Evolutionary conservation across 2,888 invertebrate genomes (phyloP).

Genomic region (Zygaena filipendulae): DNA sequence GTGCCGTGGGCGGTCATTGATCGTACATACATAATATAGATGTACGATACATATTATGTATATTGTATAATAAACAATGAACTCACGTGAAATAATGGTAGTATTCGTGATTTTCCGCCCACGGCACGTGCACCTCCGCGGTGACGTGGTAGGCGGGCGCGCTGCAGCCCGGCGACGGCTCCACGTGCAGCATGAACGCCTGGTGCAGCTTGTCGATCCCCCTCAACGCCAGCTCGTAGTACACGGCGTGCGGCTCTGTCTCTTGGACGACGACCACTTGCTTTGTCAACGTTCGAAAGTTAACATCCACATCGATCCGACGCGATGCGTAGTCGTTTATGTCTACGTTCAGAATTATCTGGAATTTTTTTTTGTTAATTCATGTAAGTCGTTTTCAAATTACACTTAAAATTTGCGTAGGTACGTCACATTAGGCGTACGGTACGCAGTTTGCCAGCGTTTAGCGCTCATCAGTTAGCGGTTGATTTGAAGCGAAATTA

Average conservation of each 20-base stretch:
- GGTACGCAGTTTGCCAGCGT: too few relatives aligned
- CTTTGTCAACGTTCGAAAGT: slow-evolving; percentile 32
- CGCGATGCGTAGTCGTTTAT: slow-evolving; percentile 63
- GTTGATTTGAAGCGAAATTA: too few relatives aligned
- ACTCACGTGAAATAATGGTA: slow-evolving; percentile 72
- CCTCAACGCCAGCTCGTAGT: slow-evolving; percentile 70
- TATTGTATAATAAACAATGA: slow-evolving; percentile 6
- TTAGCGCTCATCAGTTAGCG: too few relatives aligned
- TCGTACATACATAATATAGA: too few relatives aligned
- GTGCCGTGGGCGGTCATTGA: too few relatives aligned
- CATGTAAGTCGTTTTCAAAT: too few relatives aligned
- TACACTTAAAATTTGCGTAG: too few relatives aligned
- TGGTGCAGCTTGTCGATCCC: slow-evolving; percentile 70
- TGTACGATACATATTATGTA: too few relatives aligned
- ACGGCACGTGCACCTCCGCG: slow-evolving; percentile 72
- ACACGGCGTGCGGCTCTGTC: slow-evolving; percentile 67
- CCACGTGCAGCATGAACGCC: slow-evolving; percentile 68
- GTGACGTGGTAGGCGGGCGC: slow-evolving; percentile 63
- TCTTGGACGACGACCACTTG: slow-evolving; percentile 51
- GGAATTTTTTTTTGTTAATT: too few relatives aligned
- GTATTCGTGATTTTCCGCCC: slow-evolving; percentile 72
- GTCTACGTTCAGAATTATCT: slow-evolving; percentile 74
- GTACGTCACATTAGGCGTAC: too few relatives aligned
- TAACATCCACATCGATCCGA: slow-evolving; percentile 37
- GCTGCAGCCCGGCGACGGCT: slow-evolving; percentile 55